Percentiles rank a stretch among this genome's conserved stretches.
phyloP scores from a whole-genome alignment of 1,140 invertebrate species.

The Drosophila biarmipes region DNA sequence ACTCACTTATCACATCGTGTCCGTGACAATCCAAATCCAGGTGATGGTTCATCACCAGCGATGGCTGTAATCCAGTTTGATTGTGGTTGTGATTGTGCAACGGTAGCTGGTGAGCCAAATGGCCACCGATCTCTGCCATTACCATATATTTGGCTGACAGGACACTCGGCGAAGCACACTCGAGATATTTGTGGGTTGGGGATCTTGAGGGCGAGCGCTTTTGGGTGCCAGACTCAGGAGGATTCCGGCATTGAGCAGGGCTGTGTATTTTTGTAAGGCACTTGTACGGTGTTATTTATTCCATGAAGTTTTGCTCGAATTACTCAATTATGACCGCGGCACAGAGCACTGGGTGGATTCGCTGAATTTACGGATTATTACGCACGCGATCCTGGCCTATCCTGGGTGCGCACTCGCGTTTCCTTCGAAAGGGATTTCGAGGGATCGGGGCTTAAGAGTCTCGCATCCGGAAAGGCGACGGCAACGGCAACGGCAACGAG shows the following conservation, averaged over 20 bases:
- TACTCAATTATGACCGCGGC: not conserved
- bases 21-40: slow-evolving; percentile 85
- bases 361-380: not conserved
- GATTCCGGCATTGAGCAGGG: slow-evolving; percentile 62
- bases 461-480: slow-evolving; percentile 58
- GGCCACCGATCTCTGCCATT: slow-evolving; percentile 87
- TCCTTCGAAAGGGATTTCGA: not conserved
- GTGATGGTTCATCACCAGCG: slow-evolving; percentile 87
- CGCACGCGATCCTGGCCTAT: not conserved
- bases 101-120: slow-evolving; percentile 87
- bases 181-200: slow-evolving; percentile 25
- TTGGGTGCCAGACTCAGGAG: slow-evolving; percentile 36
- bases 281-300: slow-evolving; percentile 32
- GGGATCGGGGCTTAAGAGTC: slow-evolving; percentile 16
- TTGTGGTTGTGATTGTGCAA: slow-evolving; percentile 86
- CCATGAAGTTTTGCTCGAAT: slow-evolving; percentile 3
- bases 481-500: slow-evolving; percentile 26
- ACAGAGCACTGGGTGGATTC: not conserved
- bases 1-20: slow-evolving; percentile 84
- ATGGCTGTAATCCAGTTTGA: slow-evolving; percentile 86
- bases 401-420: not conserved
- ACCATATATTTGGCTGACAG: slow-evolving; percentile 85
- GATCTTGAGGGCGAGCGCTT: slow-evolving; percentile 6
- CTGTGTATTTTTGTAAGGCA: slow-evolving; percentile 56
- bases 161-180: slow-evolving; percentile 66